Percentiles rank a stretch among this genome's conserved stretches.
Evolutionary conservation across 1,140 invertebrate species (phyloP).

Genomic region (Tyrophagus putrescentiae): DNA sequence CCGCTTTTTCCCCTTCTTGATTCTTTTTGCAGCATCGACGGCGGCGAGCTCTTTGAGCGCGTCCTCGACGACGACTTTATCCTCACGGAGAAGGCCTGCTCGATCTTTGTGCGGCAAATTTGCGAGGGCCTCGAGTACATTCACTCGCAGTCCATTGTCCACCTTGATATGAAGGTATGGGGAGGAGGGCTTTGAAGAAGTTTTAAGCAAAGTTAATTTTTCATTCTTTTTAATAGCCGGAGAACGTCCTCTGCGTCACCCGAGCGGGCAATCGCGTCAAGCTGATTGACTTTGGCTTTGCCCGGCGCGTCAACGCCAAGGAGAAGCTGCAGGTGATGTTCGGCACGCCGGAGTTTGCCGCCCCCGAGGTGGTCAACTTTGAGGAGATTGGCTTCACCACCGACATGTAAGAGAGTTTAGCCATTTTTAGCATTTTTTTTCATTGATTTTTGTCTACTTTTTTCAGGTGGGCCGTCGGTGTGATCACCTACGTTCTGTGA

Average conservation of each 20-base stretch:
- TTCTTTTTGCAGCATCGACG: slow-evolving; percentile 63
- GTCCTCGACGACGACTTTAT: slow-evolving; percentile 96
- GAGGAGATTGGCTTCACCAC: slow-evolving; percentile 58
- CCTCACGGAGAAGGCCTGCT: slow-evolving; percentile 82
- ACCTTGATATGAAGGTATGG: slow-evolving; percentile 50
- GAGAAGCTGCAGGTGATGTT: slow-evolving; percentile 71
- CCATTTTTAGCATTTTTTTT: neutral
- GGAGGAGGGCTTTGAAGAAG: neutral
- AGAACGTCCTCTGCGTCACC: slow-evolving; percentile 89
- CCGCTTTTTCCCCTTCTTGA: no score
- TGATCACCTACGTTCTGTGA: slow-evolving; percentile 95
- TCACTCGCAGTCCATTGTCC: slow-evolving; percentile 92
- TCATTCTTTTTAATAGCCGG: slow-evolving; percentile 79
- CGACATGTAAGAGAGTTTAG: slow-evolving; percentile 22
- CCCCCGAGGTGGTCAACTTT: slow-evolving; percentile 95
- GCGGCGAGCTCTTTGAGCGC: slow-evolving; percentile 91
- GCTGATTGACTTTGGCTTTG: slow-evolving; percentile 93
- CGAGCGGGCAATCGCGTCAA: slow-evolving; percentile 90
- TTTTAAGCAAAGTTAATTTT: neutral
- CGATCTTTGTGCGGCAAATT: slow-evolving; percentile 90
- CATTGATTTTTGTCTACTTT: neutral
- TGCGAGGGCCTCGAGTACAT: slow-evolving; percentile 93
- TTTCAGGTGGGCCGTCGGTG: slow-evolving; percentile 89
- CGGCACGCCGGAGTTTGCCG: slow-evolving; percentile 96
- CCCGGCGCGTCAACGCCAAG: slow-evolving; percentile 72